Evolutionary conservation across 2,888 invertebrate genomes (phyloP).

Genomic region (Phasia obesa): DNA sequence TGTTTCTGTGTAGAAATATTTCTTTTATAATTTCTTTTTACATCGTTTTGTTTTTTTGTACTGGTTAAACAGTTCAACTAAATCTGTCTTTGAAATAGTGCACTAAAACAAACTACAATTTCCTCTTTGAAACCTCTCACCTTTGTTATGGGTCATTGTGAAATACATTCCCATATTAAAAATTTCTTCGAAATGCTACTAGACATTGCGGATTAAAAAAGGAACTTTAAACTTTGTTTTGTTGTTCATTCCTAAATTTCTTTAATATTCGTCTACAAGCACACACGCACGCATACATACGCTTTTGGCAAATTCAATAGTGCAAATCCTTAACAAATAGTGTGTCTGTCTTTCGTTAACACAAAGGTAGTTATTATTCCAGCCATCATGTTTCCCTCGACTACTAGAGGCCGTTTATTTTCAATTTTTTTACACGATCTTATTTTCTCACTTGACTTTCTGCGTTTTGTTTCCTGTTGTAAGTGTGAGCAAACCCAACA

Average conservation of each 20-base stretch:
- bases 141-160: background rate
- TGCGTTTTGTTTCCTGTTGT: conserved; percentile 50
- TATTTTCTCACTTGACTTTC: conserved; percentile 33
- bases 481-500: conserved; percentile 40
- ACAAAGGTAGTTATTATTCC: conserved; percentile 65
- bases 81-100: background rate
- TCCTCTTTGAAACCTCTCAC: conserved; percentile 1
- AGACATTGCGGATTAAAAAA: background rate
- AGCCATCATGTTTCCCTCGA: conserved; percentile 63
- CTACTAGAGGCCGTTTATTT: conserved; percentile 46
- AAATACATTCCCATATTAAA: conserved; percentile 1
- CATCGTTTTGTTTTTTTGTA: background rate
- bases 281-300: background rate
- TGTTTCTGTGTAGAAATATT: too few species aligned
- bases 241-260: background rate
- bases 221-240: background rate
- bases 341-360: conserved; percentile 9
- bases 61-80: too few species aligned
- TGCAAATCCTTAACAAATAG: conserved; percentile 29
- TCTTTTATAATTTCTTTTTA: too few species aligned
- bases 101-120: too few species aligned
- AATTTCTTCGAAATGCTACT: conserved; percentile 1
- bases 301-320: conserved; percentile 49
- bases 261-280: background rate
- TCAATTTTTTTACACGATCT: conserved; percentile 7